phyloP scores from a whole-genome alignment of 2,797 vertebrate genomes.

The Pogoniulus pusillus region DNA sequence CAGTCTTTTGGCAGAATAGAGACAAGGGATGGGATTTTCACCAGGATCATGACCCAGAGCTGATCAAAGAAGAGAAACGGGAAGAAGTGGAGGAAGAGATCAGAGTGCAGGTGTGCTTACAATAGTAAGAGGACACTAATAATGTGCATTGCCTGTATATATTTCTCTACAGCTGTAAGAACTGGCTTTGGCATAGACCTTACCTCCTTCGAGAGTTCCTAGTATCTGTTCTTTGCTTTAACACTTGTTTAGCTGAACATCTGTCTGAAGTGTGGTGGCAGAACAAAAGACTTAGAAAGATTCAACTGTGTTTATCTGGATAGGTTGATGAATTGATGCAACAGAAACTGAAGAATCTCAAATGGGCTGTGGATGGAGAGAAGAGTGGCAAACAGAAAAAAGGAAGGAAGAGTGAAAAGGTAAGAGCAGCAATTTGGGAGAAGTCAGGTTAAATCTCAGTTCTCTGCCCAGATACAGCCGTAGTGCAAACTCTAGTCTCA shows the following conservation, averaged over 20 bases:
- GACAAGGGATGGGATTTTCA: slow-evolving; percentile 78
- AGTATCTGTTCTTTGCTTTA: background rate
- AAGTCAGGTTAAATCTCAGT: background rate
- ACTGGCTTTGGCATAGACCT: background rate
- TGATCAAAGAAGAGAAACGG: slow-evolving; percentile 82
- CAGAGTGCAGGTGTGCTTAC: slow-evolving; percentile 80
- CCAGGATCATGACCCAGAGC: slow-evolving; percentile 79
- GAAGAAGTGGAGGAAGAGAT: slow-evolving; percentile 84
- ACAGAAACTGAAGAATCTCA: slow-evolving; percentile 80
- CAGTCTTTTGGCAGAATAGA: slow-evolving; percentile 83
- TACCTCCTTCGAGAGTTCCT: background rate
- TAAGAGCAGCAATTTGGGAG: background rate
- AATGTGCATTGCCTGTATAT: background rate
- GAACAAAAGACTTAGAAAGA: background rate
- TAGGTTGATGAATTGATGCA: slow-evolving; percentile 85
- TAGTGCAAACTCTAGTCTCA: background rate
- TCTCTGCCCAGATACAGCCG: background rate
- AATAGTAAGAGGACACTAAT: background rate
- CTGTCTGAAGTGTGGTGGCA: background rate
- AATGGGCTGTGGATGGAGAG: slow-evolving; percentile 77
- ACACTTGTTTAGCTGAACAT: background rate
- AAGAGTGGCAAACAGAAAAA: slow-evolving; percentile 42
- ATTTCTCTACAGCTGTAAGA: background rate
- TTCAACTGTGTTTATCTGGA: background rate
- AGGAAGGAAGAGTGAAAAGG: slow-evolving; percentile 68